A percentile compares a stretch with the other conserved stretches of the same genome.
These are phyloP conservation scores for Drosophila insularis DNA, from an alignment of 1,140 invertebrate genomes.

Conservation along the genomic window DNA sequence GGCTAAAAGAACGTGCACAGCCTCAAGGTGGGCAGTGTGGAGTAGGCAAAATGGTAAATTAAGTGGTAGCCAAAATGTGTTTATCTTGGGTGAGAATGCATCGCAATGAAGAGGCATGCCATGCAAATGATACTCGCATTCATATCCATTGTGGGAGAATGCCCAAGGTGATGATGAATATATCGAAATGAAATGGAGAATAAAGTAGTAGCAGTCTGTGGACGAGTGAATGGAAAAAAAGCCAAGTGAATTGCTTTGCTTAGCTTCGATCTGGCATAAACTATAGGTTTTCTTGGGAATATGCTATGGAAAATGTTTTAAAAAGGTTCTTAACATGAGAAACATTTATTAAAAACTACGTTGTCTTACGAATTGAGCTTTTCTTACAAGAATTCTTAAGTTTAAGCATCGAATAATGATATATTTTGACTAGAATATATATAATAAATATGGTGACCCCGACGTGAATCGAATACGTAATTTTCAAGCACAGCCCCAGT, in stretches of 20 bases:
- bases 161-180: constrained; percentile 5
- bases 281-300: no score
- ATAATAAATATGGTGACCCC: neutral
- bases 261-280: neutral
- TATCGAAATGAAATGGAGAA: constrained; percentile 9
- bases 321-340: no score
- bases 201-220: neutral
- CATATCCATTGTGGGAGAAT: constrained; percentile 5
- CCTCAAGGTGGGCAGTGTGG: constrained; percentile 1
- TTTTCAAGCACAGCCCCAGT: neutral
- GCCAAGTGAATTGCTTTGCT: neutral
- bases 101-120: neutral
- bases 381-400: no score
- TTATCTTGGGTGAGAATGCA: constrained; percentile 3
- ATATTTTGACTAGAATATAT: neutral
- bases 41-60: constrained; percentile 1
- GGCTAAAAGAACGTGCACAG: constrained; percentile 6
- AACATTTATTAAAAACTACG: no score
- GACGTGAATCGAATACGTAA: neutral
- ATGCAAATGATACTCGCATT: constrained; percentile 3
- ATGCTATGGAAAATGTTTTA: no score
- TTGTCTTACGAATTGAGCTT: no score
- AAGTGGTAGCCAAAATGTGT: constrained; percentile 7
- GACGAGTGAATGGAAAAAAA: neutral
- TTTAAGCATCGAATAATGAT: no score